A percentile compares a stretch with the other conserved stretches of the same genome.
Conservation (phyloP, 2,888 invertebrate species). For the Macrostomum cliftonense region DNA sequence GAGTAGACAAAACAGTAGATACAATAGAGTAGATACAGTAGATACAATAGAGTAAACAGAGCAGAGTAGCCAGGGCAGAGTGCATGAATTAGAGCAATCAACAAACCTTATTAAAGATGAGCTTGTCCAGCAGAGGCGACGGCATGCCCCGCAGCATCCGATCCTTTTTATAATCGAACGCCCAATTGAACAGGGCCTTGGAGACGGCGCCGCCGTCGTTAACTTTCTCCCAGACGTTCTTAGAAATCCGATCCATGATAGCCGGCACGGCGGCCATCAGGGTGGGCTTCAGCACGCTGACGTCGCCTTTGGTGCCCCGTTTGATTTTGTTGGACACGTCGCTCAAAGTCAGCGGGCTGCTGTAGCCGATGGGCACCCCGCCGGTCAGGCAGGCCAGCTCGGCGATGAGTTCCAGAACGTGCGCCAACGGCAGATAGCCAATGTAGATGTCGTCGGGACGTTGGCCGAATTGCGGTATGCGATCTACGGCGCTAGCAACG, state of each 20-base stretch:
- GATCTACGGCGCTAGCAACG: conserved; percentile 5
- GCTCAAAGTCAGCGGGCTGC: conserved; percentile 51
- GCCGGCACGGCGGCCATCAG: conserved; percentile 90
- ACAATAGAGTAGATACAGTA: too few species aligned
- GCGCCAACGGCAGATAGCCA: conserved; percentile 85
- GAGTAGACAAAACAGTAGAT: too few species aligned
- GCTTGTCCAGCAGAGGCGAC: conserved; percentile 40
- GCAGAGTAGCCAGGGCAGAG: too few species aligned
- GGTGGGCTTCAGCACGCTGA: conserved; percentile 69
- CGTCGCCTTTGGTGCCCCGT: conserved; percentile 77
- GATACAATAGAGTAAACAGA: too few species aligned
- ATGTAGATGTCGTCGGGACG: conserved; percentile 54
- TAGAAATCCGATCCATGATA: conserved; percentile 37
- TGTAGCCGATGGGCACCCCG: conserved; percentile 84
- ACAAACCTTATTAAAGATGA: conserved; percentile 47
- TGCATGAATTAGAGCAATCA: too few species aligned
- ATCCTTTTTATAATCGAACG: conserved; percentile 71
- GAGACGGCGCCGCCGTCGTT: conserved; percentile 53
- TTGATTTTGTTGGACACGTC: conserved; percentile 68
- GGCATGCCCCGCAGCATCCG: conserved; percentile 51
- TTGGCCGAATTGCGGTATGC: conserved; percentile 2
- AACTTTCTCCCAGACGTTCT: conserved; percentile 78
- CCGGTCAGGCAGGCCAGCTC: conserved; percentile 55
- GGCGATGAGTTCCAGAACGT: conserved; percentile 72
- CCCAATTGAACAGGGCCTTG: conserved; percentile 60